Conservation (phyloP, 2,888 invertebrate genomes). For the Chrysolina americana region DNA sequence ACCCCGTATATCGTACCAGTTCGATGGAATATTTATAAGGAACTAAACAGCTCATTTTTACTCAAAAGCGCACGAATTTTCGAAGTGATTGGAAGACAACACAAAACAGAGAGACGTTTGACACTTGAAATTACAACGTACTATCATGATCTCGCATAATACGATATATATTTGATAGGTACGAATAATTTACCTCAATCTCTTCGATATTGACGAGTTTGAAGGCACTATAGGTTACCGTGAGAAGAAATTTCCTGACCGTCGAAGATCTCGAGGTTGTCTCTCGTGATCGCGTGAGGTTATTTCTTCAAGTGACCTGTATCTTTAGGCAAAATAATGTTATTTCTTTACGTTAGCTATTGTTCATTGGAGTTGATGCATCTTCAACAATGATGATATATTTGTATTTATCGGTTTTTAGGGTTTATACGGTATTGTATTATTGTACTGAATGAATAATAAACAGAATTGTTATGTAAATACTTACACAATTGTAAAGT, state of each 20-base stretch:
- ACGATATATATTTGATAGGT: conserved; percentile 2
- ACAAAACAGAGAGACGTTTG: not conserved
- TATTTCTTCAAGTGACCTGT: conserved; percentile 46
- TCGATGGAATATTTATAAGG: too few species aligned
- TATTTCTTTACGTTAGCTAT: conserved; percentile 41
- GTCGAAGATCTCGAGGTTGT: conserved; percentile 29
- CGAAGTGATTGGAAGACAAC: conserved; percentile 3
- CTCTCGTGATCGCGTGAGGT: conserved; percentile 49
- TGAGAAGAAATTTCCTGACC: conserved; percentile 47
- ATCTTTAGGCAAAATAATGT: conserved; percentile 47
- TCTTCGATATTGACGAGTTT: conserved; percentile 28
- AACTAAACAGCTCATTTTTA: too few species aligned
- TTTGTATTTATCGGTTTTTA: not conserved
- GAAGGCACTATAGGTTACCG: conserved; percentile 42
- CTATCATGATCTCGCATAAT: not conserved
- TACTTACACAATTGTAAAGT: not conserved
- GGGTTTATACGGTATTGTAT: too few species aligned
- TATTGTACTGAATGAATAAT: not conserved
- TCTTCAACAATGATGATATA: not conserved
- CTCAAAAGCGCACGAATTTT: not conserved
- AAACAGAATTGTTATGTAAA: not conserved
- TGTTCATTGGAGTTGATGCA: conserved; percentile 27
- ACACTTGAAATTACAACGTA: conserved; percentile 3
- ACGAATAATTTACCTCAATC: conserved; percentile 26
- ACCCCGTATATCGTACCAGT: too few species aligned